A percentile compares a stretch with the other conserved stretches of the same genome.
Conservation (phyloP, 2,113 vertebrate genomes). For the Zosterops borbonicus region DNA sequence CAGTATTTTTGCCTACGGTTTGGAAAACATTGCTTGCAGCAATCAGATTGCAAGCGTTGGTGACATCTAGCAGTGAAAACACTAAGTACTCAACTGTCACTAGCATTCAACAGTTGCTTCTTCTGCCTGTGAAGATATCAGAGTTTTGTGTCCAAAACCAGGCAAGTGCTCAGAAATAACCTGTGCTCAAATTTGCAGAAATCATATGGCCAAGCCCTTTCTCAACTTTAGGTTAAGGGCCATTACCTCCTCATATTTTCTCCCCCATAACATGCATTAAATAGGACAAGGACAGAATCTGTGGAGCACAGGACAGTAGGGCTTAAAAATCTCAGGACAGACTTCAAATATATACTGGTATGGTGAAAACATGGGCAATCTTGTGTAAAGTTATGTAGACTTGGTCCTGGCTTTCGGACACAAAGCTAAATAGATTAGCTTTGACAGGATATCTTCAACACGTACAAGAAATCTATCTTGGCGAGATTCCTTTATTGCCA, state of each 20-base stretch:
- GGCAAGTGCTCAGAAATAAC: background rate
- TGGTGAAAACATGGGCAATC: background rate
- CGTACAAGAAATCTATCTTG: background rate
- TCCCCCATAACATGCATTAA: background rate
- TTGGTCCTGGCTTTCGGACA: background rate
- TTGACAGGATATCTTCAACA: background rate
- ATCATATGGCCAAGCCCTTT: background rate
- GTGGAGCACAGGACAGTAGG: background rate
- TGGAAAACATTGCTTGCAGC: background rate
- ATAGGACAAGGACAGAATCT: background rate
- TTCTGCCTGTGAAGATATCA: background rate
- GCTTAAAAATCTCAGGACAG: background rate
- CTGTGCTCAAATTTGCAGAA: background rate
- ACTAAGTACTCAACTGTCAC: background rate
- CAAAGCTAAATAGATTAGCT: background rate
- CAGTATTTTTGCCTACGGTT: slow-evolving; percentile 11
- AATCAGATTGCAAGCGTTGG: background rate
- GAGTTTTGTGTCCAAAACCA: background rate
- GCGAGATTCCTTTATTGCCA: background rate
- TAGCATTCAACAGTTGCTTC: background rate
- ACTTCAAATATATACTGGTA: background rate
- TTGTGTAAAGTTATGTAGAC: background rate
- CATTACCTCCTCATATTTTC: background rate
- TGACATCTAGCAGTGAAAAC: background rate
- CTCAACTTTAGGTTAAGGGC: background rate